phyloP scores from a whole-genome alignment of 1,140 invertebrate genomes.

The Drosophila cardini region DNA sequence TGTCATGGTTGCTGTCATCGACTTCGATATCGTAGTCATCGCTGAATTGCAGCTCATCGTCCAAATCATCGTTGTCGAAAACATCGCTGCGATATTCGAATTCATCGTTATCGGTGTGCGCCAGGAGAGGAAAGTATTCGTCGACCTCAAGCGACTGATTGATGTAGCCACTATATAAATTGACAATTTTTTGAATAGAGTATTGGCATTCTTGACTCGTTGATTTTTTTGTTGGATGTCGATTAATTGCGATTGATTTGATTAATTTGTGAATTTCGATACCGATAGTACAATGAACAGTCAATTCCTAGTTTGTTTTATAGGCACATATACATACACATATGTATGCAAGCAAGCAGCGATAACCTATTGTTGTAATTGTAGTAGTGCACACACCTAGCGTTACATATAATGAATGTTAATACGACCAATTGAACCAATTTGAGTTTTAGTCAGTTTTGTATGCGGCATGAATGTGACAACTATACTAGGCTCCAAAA shows the following conservation, averaged over 20 bases:
- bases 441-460: constrained; percentile 49
- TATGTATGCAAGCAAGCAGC: constrained; percentile 18
- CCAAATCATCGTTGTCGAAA: constrained; percentile 75
- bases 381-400: constrained; percentile 53
- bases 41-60: constrained; percentile 79
- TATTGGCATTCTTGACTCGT: constrained; percentile 28
- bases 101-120: constrained; percentile 62
- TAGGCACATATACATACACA: constrained; percentile 21
- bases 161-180: constrained; percentile 91
- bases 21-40: constrained; percentile 61
- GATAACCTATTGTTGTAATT: neutral
- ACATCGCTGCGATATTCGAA: constrained; percentile 74
- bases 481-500: constrained; percentile 6
- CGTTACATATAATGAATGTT: constrained; percentile 66
- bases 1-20: constrained; percentile 26
- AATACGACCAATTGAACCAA: constrained; percentile 57
- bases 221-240: constrained; percentile 10
- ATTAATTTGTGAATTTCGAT: constrained; percentile 41
- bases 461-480: constrained; percentile 67
- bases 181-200: constrained; percentile 68
- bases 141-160: constrained; percentile 95
- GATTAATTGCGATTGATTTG: constrained; percentile 21
- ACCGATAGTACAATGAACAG: constrained; percentile 54
- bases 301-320: constrained; percentile 27
- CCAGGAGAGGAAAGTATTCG: constrained; percentile 93